Evolutionary conservation across 2,888 invertebrate genomes (phyloP).

Genomic region (Polymixis flavicincta): DNA sequence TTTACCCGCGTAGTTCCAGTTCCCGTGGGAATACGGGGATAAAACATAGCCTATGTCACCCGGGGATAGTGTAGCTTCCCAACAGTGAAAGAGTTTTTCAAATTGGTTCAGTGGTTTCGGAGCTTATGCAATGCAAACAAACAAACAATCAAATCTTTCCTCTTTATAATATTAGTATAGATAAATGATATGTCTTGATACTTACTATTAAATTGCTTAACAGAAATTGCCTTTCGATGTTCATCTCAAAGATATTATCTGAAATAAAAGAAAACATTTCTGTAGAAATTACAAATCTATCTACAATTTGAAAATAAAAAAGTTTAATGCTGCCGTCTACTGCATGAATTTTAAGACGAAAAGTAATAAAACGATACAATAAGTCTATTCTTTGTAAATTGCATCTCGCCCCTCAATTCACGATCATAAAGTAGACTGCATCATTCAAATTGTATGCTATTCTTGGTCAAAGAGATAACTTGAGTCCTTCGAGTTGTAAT

Average conservation of each 20-base stretch:
- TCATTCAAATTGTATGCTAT: constrained; percentile 28
- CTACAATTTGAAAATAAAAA: constrained; percentile 24
- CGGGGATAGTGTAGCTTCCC: too few species aligned
- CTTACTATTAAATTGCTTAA: constrained; percentile 52
- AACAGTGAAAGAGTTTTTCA: too few species aligned
- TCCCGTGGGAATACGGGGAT: too few species aligned
- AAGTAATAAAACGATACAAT: constrained; percentile 17
- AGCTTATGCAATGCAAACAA: too few species aligned
- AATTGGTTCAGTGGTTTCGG: too few species aligned
- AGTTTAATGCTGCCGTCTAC: neutral
- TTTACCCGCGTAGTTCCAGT: too few species aligned
- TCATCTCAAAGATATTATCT: constrained; percentile 57
- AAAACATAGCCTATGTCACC: too few species aligned
- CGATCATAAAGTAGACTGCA: constrained; percentile 25
- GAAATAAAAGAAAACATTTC: constrained; percentile 34
- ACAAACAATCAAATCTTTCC: too few species aligned
- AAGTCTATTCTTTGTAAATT: constrained; percentile 36
- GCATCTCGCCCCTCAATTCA: constrained; percentile 31
- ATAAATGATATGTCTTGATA: constrained; percentile 25
- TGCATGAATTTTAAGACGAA: constrained; percentile 17
- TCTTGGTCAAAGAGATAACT: constrained; percentile 19
- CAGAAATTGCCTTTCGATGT: constrained; percentile 26
- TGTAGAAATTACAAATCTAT: constrained; percentile 1
- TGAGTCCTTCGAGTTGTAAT: constrained; percentile 31
- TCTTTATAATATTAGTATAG: too few species aligned